Percentiles rank a stretch among this genome's conserved stretches.
These are phyloP conservation scores for Leucoraja ocellata DNA, from an alignment of 2,797 vertebrate genomes.

Conservation along the genomic window DNA sequence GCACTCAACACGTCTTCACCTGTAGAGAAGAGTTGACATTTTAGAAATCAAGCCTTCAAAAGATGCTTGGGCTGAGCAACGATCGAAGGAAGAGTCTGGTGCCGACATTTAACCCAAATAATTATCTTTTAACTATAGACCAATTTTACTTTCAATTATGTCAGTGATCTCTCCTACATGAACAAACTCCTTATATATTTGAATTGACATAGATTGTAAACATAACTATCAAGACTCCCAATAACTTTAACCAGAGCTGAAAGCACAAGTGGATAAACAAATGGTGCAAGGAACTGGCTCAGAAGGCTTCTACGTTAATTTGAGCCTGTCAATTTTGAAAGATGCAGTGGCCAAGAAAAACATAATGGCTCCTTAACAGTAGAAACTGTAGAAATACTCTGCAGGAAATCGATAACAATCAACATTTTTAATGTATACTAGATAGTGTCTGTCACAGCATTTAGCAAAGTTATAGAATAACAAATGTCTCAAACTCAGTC, in stretches of 20 bases:
- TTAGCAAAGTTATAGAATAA: background rate
- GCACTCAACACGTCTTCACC: background rate
- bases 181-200: no score
- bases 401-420: background rate
- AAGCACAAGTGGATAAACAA: background rate
- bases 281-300: background rate
- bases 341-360: background rate
- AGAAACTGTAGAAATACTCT: background rate
- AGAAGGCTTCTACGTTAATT: background rate
- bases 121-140: no score
- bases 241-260: background rate
- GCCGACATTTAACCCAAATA: no score
- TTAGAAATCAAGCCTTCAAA: background rate
- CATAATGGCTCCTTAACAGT: background rate
- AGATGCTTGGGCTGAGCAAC: background rate
- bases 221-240: no score
- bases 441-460: background rate
- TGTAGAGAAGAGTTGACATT: background rate
- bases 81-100: no score
- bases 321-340: background rate
- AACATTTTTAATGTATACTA: background rate
- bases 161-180: no score
- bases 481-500: background rate
- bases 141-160: no score
- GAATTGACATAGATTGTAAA: no score